Evolutionary conservation across 2,797 vertebrate genomes (phyloP).

Genomic region (Chaunax sp.): DNA sequence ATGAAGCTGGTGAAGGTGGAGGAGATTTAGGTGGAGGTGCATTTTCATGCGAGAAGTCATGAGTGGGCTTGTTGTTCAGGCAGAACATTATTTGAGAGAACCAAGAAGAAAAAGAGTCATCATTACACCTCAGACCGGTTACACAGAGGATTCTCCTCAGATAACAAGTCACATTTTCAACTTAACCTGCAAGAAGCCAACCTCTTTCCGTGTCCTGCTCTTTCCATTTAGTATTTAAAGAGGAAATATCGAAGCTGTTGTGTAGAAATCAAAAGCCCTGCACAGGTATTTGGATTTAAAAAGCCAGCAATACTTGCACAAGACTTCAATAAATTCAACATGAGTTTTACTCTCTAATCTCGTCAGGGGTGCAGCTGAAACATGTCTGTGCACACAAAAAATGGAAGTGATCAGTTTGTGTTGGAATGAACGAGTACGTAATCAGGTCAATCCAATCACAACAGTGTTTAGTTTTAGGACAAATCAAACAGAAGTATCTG

Average conservation of each 20-base stretch:
- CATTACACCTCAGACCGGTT: constrained; percentile 33
- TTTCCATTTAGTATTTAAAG: too few species aligned
- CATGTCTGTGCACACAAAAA: constrained; percentile 11
- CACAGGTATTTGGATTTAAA: background rate
- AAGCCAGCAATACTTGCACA: background rate
- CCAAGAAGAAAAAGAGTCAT: constrained; percentile 30
- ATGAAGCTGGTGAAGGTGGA: background rate
- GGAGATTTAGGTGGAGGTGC: background rate
- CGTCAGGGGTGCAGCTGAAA: constrained; percentile 4
- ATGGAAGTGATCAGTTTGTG: constrained; percentile 6
- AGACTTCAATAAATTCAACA: constrained; percentile 3
- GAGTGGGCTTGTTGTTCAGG: constrained; percentile 26
- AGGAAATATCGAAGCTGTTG: background rate
- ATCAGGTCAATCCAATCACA: constrained; percentile 35
- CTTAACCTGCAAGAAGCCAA: too few species aligned
- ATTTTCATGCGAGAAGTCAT: constrained; percentile 2
- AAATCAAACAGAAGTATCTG: constrained; percentile 20
- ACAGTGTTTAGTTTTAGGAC: constrained; percentile 14
- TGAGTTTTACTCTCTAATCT: background rate
- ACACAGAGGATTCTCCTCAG: background rate
- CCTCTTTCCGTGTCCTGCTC: too few species aligned
- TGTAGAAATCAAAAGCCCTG: background rate
- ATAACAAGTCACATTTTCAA: too few species aligned
- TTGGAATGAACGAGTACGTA: constrained; percentile 5
- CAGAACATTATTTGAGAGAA: constrained; percentile 1